These are phyloP conservation scores for Caiman crocodilus DNA, from an alignment of 2,797 vertebrate species.

Conservation along the genomic window DNA sequence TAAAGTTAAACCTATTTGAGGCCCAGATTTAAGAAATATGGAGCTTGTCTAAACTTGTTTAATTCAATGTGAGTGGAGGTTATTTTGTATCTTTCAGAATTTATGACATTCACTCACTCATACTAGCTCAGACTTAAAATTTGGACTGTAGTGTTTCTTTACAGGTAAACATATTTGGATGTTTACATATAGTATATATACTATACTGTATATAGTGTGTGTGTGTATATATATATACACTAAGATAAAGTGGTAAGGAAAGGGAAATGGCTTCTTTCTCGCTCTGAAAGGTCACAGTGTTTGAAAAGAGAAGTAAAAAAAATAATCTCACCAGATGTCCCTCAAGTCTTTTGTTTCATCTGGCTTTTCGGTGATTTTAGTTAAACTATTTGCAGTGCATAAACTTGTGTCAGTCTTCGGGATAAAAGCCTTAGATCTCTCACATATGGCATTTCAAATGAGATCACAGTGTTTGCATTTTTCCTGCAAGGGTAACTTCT, in stretches of 20 bases:
- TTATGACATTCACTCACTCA: background rate
- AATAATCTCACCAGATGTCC: background rate
- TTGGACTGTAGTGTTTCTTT: background rate
- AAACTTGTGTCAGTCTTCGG: background rate
- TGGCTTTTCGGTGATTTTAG: background rate
- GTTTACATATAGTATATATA: too few relatives aligned
- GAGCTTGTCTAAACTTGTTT: background rate
- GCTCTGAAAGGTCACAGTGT: background rate
- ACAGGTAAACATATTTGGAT: background rate
- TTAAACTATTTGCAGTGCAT: background rate
- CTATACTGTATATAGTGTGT: too few relatives aligned
- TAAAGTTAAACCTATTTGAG: background rate
- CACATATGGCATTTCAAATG: background rate
- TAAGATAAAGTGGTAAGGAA: background rate
- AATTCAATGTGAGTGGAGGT: background rate
- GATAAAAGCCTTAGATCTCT: background rate
- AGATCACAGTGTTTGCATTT: background rate
- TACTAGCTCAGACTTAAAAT: background rate
- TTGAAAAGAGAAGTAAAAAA: background rate
- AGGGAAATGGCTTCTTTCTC: background rate
- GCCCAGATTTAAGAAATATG: background rate
- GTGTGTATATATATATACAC: background rate
- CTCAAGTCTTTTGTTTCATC: background rate
- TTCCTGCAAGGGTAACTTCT: background rate
- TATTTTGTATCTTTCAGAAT: background rate